Percentiles rank a stretch among this genome's conserved stretches.
These are phyloP conservation scores for Uropsilus gracilis DNA, from an alignment of 2,113 vertebrate species.

Conservation along the genomic window DNA sequence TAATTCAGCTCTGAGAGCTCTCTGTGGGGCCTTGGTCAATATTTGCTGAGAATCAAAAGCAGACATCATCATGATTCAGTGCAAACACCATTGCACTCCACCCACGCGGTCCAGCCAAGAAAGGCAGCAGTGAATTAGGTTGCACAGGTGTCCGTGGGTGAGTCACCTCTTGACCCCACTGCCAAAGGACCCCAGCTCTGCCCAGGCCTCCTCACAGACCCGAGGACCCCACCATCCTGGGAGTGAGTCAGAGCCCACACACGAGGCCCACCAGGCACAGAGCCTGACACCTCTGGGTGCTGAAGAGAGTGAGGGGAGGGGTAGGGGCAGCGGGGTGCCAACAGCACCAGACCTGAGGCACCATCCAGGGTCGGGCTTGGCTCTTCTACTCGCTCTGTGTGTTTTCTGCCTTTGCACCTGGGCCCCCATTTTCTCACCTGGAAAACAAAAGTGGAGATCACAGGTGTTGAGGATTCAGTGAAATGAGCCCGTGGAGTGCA, in stretches of 20 bases:
- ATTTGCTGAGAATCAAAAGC: constrained; percentile 42
- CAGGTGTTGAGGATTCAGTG: background rate
- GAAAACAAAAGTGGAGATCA: background rate
- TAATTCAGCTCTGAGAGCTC: constrained; percentile 35
- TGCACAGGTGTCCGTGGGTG: background rate
- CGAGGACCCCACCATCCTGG: background rate
- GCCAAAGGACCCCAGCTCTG: background rate
- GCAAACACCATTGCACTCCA: background rate
- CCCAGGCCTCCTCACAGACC: background rate
- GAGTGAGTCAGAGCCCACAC: background rate
- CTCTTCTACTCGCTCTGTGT: background rate
- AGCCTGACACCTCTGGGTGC: background rate
- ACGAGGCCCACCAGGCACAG: background rate
- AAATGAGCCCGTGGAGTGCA: no score
- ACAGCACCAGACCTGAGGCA: background rate
- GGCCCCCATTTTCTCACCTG: background rate
- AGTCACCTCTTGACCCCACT: background rate
- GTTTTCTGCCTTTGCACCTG: background rate
- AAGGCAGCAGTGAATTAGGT: background rate
- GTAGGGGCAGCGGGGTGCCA: background rate
- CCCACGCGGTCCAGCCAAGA: background rate
- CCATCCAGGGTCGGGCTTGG: background rate
- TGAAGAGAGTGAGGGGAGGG: no score
- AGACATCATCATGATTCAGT: background rate
- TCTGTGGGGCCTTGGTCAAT: constrained; percentile 16